A percentile compares a stretch with the other conserved stretches of the same genome.
These are phyloP conservation scores for Hydrolagus affinis DNA, from an alignment of 2,113 vertebrate species.

Conservation along the genomic window DNA sequence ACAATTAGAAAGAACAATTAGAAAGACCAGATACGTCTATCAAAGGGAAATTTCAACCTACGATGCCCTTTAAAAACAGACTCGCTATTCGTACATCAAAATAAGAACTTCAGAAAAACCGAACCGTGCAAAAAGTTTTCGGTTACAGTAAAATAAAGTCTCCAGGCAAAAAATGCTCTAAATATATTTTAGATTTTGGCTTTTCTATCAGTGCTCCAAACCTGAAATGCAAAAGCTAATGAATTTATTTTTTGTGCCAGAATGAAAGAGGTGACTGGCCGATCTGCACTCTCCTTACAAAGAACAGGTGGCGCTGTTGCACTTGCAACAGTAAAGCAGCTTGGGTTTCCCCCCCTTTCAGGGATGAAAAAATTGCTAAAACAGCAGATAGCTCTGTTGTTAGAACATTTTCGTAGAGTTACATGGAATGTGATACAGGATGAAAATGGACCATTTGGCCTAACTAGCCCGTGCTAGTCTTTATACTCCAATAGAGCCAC, in stretches of 20 bases:
- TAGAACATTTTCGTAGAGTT: neutral
- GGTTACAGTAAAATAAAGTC: neutral
- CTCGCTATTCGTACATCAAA: neutral
- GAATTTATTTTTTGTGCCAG: neutral
- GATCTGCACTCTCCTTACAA: constrained; percentile 29
- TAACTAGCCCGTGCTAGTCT: too few relatives aligned
- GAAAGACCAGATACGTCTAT: neutral
- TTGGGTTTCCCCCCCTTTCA: neutral
- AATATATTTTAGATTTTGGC: neutral
- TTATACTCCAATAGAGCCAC: too few relatives aligned
- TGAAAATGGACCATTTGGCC: too few relatives aligned
- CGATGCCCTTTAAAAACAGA: too few relatives aligned
- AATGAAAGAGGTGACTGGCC: neutral
- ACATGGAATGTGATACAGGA: too few relatives aligned
- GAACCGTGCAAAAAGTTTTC: neutral
- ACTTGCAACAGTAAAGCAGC: constrained; percentile 50
- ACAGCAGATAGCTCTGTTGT: neutral
- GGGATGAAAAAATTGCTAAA: neutral
- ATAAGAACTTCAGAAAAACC: neutral
- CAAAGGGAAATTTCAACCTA: neutral
- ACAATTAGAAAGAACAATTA: neutral
- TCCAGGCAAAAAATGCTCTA: too few relatives aligned
- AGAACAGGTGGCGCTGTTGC: constrained; percentile 69
- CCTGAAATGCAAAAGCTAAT: neutral
- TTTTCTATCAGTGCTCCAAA: neutral